Base-by-base conservation (phyloP, 2,888 invertebrate genomes). In the Agrenia bidenticulata region DNA sequence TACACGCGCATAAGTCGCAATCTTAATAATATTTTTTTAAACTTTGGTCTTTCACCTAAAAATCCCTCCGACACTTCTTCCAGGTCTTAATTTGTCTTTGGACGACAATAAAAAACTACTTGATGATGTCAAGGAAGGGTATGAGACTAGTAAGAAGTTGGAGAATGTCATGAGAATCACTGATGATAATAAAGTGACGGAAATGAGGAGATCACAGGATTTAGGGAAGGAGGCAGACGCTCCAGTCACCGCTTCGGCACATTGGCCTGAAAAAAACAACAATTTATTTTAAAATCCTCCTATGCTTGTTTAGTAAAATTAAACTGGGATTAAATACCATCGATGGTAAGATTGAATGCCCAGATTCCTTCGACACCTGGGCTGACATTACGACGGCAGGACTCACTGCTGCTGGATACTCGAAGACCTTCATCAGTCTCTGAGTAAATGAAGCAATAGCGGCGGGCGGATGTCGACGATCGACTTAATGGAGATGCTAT, bases 341-440 rank as follows among this genome's bases (percentile, higher is more conserved):
- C 86, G 68, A 84, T 81, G 1, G 87, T 88, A 76, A 88, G 85
- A 78, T 88, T 88, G 79, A 87, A 87, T 0, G 86, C 85, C 81
- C 83, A 84, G 70, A 84, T 83, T 1, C 85, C 86, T 19, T 80
- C 81, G 19, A 81, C 77, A n/a, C 70, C 70, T 0, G 85, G 85
- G 62, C 78, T 73, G 15, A 84, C 80, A 74, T 80, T 76, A 61
- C 87, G 80, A 76, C 84, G 84, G 78, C 87, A 87, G 26, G 85
- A 82, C 69, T 84, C 84, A 45, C 68, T 69, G 42, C 67, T 69
- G 57, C 69, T 69, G 51, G 64, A 69, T 19, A 73, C 73, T 56
- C 82, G 81, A 70, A 83, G 76, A 49, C 68, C 72, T 51, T 68
- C 66, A 15, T 71, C 72, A 64, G 68, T 66, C 62, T 72, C 72